These are phyloP conservation scores for Umimayanthus kanabou DNA, from an alignment of 92 coral and sea anemone species.

Conservation along the genomic window DNA sequence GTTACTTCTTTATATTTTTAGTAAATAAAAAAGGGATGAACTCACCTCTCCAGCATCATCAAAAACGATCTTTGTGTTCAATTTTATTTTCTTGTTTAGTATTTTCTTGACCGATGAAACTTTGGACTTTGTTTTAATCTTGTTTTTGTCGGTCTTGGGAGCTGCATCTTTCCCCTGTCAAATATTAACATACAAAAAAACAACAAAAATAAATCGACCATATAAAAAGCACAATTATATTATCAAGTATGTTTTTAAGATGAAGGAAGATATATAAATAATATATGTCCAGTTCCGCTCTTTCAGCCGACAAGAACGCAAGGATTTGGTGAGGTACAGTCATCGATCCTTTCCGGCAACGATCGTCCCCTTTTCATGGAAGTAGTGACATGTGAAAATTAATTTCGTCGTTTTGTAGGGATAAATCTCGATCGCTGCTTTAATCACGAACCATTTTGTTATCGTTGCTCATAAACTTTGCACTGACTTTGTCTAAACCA, in stretches of 20 bases:
- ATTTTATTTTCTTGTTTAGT: slow-evolving; percentile 85
- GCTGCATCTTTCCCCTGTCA: neutral
- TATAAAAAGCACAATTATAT: neutral
- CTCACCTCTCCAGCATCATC: slow-evolving; percentile 95
- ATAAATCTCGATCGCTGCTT: no score
- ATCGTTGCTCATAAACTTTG: no score
- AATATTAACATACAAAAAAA: neutral
- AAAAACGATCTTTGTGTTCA: slow-evolving; percentile 82
- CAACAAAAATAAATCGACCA: neutral
- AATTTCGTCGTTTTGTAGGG: no score
- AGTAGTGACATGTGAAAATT: no score
- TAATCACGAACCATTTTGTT: no score
- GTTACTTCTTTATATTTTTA: neutral
- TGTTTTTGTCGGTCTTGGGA: slow-evolving; percentile 24
- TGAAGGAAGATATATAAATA: no score
- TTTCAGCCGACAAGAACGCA: no score
- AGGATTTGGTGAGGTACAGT: neutral
- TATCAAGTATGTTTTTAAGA: neutral
- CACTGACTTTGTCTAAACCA: no score
- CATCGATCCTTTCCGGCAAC: no score
- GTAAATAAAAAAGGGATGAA: neutral
- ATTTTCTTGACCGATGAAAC: slow-evolving; percentile 72
- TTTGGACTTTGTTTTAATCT: slow-evolving; percentile 53
- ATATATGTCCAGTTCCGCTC: no score
- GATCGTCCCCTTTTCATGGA: no score